Evolutionary conservation across 1,140 invertebrate species (phyloP), one percentile per base, ranked within the genome.

Genomic region (Calosoma granatense): DNA sequence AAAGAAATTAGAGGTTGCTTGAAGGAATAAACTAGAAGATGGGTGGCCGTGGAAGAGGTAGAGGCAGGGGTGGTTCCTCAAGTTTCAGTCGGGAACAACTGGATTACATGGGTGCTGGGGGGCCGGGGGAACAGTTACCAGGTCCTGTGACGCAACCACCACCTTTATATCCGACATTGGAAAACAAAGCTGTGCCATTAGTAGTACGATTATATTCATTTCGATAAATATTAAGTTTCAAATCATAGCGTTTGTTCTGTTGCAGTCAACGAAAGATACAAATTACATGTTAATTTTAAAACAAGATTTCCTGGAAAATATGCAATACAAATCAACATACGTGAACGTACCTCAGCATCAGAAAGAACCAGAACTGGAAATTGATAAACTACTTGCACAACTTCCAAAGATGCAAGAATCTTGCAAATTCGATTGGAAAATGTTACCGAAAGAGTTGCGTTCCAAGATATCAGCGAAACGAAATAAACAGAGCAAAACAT

Each of bases 361-460:
- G 60, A 79, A 77, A 62, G 79, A 83, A 51, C 77, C 85, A 11
- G 78, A 86, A 62, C 72, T 83, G 17, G 81, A 82, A 66, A 84
- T 83, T 0, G 84, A 86, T 63, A 76, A 79, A 59, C 80, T 85
- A 62, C 74, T 82, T 36, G 72, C 74, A 9, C 65, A 75, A 21
- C 63, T 73, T 21, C 65, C 67, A 0, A 64, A 63, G 15, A 75
- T 74, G 52, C 69, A 65, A 11, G 70, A 72, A 56, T 68, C 71
- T 9, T 36, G 26, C 26, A 36, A 75, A 74, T 79, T 78, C 53
- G 73, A 82, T 56, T 83, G 81, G 77, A 67, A 59, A 14, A 71
- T 72, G 59, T 75, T 83, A 67, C 81, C 81, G 0, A 41, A 60
- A 1, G 81, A 84, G 66, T 65, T 83, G 1, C 72, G 77, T 53